Evolutionary conservation across 1,140 invertebrate genomes (phyloP).

Genomic region (Neotoxoptera formosana): DNA sequence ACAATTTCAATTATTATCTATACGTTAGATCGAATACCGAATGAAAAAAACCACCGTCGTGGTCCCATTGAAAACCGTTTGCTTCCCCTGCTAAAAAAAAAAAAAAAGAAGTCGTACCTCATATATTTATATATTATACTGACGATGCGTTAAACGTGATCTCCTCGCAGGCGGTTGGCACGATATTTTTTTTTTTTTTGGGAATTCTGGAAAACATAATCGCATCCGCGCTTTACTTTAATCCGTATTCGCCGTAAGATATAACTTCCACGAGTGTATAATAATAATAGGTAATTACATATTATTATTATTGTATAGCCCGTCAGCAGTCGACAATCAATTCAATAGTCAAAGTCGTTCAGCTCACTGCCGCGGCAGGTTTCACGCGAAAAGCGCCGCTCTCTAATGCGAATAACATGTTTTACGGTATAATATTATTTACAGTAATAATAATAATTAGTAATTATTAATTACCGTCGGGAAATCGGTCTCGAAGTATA

Average conservation of each 20-base stretch:
- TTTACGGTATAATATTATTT: neutral
- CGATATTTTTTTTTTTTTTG: neutral
- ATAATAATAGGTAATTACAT: neutral
- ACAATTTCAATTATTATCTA: slow-evolving; percentile 55
- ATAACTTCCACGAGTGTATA: neutral
- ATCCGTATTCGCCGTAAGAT: neutral
- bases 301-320: too few relatives aligned
- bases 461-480: too few relatives aligned
- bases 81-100: neutral
- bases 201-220: neutral
- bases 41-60: neutral
- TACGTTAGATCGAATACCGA: slow-evolving; percentile 3
- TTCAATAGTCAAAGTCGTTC: neutral
- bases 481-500: neutral
- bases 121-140: neutral
- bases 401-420: neutral
- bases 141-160: neutral
- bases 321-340: neutral
- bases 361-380: neutral
- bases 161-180: neutral
- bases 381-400: neutral
- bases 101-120: neutral
- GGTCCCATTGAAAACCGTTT: neutral
- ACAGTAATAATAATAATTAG: too few relatives aligned
- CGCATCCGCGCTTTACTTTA: neutral